Conservation (phyloP, 2,113 vertebrate genomes). For the Ovibos moschatus region DNA sequence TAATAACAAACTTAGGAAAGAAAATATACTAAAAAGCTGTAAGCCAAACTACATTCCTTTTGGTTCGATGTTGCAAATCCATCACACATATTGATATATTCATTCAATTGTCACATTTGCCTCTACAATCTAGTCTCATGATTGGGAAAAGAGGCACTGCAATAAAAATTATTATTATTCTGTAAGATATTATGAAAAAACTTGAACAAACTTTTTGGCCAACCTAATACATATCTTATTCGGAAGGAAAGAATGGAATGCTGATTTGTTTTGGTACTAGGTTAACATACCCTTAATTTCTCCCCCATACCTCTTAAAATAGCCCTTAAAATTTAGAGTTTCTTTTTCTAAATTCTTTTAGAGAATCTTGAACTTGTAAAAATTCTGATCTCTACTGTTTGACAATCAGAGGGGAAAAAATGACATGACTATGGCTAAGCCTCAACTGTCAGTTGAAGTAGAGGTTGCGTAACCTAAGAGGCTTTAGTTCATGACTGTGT, state of each 20-base stretch:
- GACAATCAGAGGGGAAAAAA: not conserved
- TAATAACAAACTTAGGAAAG: slow-evolving; percentile 12
- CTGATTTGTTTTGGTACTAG: not conserved
- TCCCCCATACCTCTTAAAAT: not conserved
- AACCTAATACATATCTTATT: not conserved
- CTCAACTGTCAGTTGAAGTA: slow-evolving; percentile 16
- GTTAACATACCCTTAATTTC: not conserved
- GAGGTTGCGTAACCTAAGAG: not conserved
- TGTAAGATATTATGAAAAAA: not conserved
- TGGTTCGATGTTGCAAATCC: not conserved
- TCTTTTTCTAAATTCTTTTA: not conserved
- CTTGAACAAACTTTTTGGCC: not conserved
- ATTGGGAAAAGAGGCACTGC: not conserved
- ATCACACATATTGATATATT: not conserved
- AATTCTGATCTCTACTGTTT: slow-evolving; percentile 39
- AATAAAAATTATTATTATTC: not conserved
- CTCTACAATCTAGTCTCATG: not conserved
- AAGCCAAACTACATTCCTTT: not conserved
- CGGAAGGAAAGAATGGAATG: slow-evolving; percentile 14
- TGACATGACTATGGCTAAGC: slow-evolving; percentile 1
- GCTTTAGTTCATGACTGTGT: not conserved
- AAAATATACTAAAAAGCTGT: not conserved
- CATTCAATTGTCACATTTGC: not conserved
- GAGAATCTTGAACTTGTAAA: slow-evolving; percentile 19
- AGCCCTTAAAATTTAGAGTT: not conserved